A percentile compares a stretch with the other conserved stretches of the same genome.
Conservation (phyloP, 1,140 invertebrate genomes). For the Ceratosolen solmsi region DNA sequence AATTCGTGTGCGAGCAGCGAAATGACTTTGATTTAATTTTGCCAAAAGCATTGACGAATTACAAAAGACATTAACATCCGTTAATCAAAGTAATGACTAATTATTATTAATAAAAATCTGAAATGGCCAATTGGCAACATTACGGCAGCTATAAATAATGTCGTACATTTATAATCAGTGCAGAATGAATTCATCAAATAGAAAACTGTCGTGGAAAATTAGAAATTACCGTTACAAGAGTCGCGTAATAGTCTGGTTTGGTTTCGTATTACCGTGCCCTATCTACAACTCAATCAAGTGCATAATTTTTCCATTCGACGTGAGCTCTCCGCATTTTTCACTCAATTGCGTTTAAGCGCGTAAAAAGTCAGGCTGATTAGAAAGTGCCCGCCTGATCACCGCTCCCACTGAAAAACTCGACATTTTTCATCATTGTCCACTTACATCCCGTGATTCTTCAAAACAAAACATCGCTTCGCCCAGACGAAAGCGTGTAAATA, state of each 20-base stretch:
- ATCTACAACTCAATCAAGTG: background rate
- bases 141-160: background rate
- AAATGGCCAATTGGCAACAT: background rate
- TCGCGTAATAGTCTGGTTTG: background rate
- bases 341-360: background rate
- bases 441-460: too few relatives aligned
- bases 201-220: background rate
- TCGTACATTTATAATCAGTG: background rate
- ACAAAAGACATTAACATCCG: too few relatives aligned
- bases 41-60: too few relatives aligned
- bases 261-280: background rate
- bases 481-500: background rate
- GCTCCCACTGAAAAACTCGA: background rate
- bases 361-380: background rate
- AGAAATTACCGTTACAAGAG: background rate
- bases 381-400: background rate
- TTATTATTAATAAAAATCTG: background rate
- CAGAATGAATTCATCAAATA: background rate
- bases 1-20: too few relatives aligned
- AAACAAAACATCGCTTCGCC: background rate
- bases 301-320: background rate
- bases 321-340: background rate
- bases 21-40: too few relatives aligned
- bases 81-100: background rate
- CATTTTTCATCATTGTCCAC: background rate